phyloP scores from a whole-genome alignment of 2,888 invertebrate species.

The Tipula unca region DNA sequence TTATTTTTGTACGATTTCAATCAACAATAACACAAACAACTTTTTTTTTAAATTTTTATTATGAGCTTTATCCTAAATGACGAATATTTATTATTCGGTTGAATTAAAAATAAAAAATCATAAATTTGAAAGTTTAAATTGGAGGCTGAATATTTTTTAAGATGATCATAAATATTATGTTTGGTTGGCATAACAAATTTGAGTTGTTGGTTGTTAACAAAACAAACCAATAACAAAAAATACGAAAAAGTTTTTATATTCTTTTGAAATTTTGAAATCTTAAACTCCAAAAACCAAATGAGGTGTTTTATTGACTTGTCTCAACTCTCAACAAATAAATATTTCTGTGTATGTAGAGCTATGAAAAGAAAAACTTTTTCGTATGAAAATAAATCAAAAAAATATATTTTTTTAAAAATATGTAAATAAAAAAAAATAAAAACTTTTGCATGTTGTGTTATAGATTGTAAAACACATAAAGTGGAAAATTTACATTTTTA shows the following conservation, averaged over 20 bases:
- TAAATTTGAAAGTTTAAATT: background rate
- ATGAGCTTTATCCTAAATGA: background rate
- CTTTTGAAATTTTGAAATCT: background rate
- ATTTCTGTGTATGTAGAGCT: background rate
- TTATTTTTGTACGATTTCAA: background rate
- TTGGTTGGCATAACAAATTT: background rate
- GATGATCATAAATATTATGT: background rate
- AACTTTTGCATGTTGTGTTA: background rate
- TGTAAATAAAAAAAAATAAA: background rate
- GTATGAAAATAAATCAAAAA: background rate
- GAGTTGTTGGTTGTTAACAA: background rate
- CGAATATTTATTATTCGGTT: background rate
- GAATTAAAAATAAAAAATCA: background rate
- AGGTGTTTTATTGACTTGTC: conserved; percentile 14
- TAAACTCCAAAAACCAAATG: background rate
- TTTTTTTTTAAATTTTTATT: background rate
- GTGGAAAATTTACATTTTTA: background rate
- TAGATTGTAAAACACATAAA: background rate
- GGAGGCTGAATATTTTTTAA: background rate
- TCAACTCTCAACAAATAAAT: background rate
- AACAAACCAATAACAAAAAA: background rate
- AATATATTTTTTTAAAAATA: background rate
- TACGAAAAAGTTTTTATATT: background rate
- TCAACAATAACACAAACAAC: background rate
- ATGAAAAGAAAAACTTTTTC: background rate